These are phyloP conservation scores for Nemoura dubitans DNA, from an alignment of 2,888 invertebrate genomes.

Conservation along the genomic window DNA sequence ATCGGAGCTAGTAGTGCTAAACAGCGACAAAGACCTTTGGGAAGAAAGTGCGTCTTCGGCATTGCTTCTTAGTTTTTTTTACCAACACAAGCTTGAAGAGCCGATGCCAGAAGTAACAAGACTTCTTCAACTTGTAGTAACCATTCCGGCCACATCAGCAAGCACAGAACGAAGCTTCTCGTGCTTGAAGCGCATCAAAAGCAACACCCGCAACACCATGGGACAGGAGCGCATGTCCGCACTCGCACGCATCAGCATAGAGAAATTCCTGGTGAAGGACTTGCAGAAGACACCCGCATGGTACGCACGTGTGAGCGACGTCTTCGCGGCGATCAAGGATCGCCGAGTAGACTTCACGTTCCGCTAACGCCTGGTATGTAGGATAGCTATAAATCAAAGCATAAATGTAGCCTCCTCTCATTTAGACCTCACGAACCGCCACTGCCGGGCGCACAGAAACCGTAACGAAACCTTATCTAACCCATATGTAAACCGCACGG, in stretches of 20 bases:
- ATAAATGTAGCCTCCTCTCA: neutral
- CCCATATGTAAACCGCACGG: too few relatives aligned
- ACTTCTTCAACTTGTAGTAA: neutral
- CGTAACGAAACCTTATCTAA: too few relatives aligned
- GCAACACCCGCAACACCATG: neutral
- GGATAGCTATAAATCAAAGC: neutral
- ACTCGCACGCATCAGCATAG: neutral
- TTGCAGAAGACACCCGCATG: neutral
- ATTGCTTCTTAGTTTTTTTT: neutral
- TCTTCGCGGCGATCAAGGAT: neutral
- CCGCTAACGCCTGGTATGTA: neutral
- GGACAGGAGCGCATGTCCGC: neutral
- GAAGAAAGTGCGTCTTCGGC: neutral
- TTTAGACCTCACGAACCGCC: neutral
- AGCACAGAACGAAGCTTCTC: neutral
- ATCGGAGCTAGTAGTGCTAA: neutral
- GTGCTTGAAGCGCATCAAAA: neutral
- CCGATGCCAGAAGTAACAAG: neutral
- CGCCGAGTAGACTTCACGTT: neutral
- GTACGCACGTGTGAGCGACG: neutral
- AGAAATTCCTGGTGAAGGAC: neutral
- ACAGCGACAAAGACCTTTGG: neutral
- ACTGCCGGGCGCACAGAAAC: too few relatives aligned
- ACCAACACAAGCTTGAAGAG: neutral
- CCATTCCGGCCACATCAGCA: neutral